Evolutionary conservation across 2,113 vertebrate genomes (phyloP).

Genomic region (Suncus etruscus): DNA sequence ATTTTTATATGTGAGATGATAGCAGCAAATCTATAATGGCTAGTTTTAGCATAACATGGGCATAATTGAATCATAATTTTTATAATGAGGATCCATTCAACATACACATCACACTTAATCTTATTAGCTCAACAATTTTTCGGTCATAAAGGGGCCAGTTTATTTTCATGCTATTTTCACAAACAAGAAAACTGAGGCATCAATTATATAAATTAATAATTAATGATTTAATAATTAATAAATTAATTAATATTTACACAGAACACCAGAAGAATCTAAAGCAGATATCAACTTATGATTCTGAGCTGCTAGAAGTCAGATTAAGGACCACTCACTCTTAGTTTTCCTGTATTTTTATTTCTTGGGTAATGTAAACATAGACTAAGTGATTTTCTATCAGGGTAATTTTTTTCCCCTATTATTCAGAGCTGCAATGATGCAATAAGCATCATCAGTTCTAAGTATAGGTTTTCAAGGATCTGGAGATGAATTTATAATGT

Average conservation of each 20-base stretch:
- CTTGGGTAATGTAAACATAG: constrained; percentile 4
- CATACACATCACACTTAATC: background rate
- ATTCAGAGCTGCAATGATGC: background rate
- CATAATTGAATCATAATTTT: background rate
- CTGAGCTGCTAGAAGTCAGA: background rate
- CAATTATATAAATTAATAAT: background rate
- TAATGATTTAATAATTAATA: too few species aligned
- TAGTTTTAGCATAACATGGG: background rate
- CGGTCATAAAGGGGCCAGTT: background rate
- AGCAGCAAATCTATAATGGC: background rate
- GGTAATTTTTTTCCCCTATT: constrained; percentile 31
- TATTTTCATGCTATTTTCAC: constrained; percentile 61
- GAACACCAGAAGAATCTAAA: constrained; percentile 23
- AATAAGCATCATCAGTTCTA: background rate
- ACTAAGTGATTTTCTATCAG: constrained; percentile 51
- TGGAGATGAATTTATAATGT: background rate
- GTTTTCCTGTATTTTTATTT: constrained; percentile 32
- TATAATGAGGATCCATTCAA: background rate
- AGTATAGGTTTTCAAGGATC: constrained; percentile 14
- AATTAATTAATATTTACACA: background rate
- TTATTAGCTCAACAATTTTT: background rate
- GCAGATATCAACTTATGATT: constrained; percentile 24
- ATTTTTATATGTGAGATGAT: background rate
- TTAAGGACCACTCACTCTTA: background rate
- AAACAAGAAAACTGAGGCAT: constrained; percentile 65